Evolutionary conservation across 2,113 vertebrate species (phyloP), one percentile per base, ranked within the genome.

Genomic region (Ovibos moschatus): DNA sequence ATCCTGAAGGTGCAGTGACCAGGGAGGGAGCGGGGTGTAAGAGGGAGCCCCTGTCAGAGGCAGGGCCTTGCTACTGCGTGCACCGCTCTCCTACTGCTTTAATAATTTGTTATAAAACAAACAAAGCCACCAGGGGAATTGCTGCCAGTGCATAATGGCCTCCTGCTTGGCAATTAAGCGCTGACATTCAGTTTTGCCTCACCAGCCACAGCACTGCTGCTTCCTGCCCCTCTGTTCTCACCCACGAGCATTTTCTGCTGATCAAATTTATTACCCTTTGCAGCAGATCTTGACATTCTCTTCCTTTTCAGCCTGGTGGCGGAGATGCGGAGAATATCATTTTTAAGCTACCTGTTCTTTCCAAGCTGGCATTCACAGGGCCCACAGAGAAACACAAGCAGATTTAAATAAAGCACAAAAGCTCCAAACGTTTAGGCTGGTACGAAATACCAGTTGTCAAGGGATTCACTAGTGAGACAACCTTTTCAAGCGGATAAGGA

Each of bases 51-150:
- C 43, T 47, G 33, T n/a, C 87, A 60, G 30, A 89, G n/a, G 40
- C 45, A 79, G 23, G 5, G 8, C 11, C 3, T 74, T 67, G 16
- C 87, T 89, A 27, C n/a, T 74, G 36, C 8, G 10, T 6, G 28
- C 27, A 27, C 84, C 78, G 88, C 64, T 87, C 43, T 90, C 67
- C 88, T 28, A 83, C 87, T n/a, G 94, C 76, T 96, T 94, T 92
- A 71, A 91, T 92, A 97, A 94, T 93, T 95, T 97, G 60, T 88
- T 95, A 76, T 91, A 94, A 97, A 98, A 96, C 95, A 97, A 97
- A 93, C 81, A 96, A 67, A 96, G 90, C 96, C 82, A 87, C 67
- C 5, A 1, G 33, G 74, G 91, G 51, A 96, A 94, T 76, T 27
- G 7, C 91, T 93, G 93, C 94, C 89, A 95, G 86, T 91, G 15